A percentile compares a stretch with the other conserved stretches of the same genome.
These are phyloP conservation scores for Poeciliopsis occidentalis DNA, from an alignment of 2,113 vertebrate genomes.

Conservation along the genomic window DNA sequence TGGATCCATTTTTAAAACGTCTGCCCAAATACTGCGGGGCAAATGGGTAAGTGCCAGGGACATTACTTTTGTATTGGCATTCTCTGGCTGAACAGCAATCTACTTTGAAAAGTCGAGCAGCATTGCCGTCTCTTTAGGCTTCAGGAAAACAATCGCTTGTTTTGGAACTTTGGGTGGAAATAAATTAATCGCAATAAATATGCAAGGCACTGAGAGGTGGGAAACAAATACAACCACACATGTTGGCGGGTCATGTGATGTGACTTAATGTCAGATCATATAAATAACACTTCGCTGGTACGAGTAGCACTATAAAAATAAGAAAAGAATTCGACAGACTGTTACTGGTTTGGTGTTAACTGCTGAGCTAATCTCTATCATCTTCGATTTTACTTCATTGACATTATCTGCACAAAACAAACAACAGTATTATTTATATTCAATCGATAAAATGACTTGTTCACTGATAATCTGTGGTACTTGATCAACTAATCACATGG, in stretches of 20 bases:
- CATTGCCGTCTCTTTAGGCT: slow-evolving; percentile 14
- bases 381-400: neutral
- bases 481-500: too few relatives aligned
- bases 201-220: neutral
- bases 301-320: neutral
- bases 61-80: slow-evolving; percentile 22
- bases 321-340: neutral
- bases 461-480: too few relatives aligned
- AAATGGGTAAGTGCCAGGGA: slow-evolving; percentile 58
- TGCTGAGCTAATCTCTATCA: neutral
- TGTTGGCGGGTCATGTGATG: neutral
- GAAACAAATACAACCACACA: slow-evolving; percentile 1
- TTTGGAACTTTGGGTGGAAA: slow-evolving; percentile 10
- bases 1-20: slow-evolving; percentile 24
- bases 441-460: too few relatives aligned
- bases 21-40: slow-evolving; percentile 37
- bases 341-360: too few relatives aligned
- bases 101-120: slow-evolving; percentile 43
- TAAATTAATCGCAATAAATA: slow-evolving; percentile 5
- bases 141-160: slow-evolving; percentile 34
- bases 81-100: slow-evolving; percentile 43
- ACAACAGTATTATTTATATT: too few relatives aligned
- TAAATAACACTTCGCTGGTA: too few relatives aligned
- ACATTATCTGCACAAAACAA: too few relatives aligned
- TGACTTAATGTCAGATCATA: neutral